Base-by-base conservation (phyloP, 2,797 vertebrate genomes). In the Thripadectes ignobilis region DNA sequence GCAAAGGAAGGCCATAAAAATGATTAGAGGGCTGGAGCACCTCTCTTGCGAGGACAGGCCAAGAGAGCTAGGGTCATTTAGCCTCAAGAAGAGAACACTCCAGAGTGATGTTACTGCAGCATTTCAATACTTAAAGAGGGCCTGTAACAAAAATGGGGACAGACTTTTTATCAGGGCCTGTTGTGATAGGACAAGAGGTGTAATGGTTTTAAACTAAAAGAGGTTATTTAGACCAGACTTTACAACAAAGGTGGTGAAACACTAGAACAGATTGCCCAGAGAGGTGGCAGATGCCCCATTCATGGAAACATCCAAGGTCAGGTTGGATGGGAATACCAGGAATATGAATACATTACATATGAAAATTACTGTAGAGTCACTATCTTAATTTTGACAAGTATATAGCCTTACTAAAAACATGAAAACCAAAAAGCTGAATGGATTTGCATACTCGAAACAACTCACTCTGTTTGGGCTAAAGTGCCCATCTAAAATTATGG, bases 401-500 rank as follows among this genome's bases (percentile, higher is more conserved):
- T 46, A 27, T 51, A 80, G 39, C 46, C 9, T 2, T 39, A 58
- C 29, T 72, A 55, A 93, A 94, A 93, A 51, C 16, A 74, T 17
- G 46, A 75, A 92, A 95, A 68, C 11, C 10, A 62, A 81, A 91
- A 86, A 86, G 21, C 27, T 85, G 72, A 83, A 83, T 41, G 9
- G 10, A 80, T 85, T 29, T 90, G 8, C 43, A n/a, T 76, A 32
- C 46, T 81, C 86, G 41, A 95, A 93, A 94, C 43, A 13, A 59
- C 23, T 76, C 58, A 51, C 57, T 45, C 32, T 59, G 43, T 62
- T 79, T 93, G 84, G 23, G 52, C 66, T 67, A 48, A 92, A 95
- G 59, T 20, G 67, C 34, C 76, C 80, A 61, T 92, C 84, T 86
- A 59, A 91, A 92, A 79, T 88, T 57, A 55, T 55, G 43, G 91